Percentiles rank a stretch among this genome's conserved stretches.
These are phyloP conservation scores for Tragopan temminckii DNA, from an alignment of 2,797 vertebrate genomes.

Conservation along the genomic window DNA sequence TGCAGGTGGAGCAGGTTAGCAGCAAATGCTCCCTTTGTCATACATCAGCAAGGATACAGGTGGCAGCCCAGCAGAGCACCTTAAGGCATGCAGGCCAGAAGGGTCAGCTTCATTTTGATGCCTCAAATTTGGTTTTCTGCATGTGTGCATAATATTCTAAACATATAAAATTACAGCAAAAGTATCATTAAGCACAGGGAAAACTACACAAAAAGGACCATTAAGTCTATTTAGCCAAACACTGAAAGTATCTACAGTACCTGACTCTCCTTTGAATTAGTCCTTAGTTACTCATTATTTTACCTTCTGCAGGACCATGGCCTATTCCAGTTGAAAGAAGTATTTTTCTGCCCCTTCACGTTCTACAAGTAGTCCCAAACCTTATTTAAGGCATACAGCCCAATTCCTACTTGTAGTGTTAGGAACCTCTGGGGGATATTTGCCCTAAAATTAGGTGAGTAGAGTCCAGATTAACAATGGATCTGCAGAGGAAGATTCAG, in stretches of 20 bases:
- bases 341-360: background rate
- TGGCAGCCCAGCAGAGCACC: background rate
- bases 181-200: background rate
- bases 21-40: background rate
- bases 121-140: background rate
- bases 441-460: background rate
- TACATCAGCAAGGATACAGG: background rate
- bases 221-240: background rate
- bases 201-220: background rate
- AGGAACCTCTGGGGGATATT: background rate
- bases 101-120: background rate
- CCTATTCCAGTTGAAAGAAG: background rate
- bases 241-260: background rate
- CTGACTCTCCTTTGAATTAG: background rate
- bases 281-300: background rate
- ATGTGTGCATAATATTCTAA: background rate
- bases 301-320: background rate
- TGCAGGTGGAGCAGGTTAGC: background rate
- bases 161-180: background rate
- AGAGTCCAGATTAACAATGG: background rate
- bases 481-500: background rate
- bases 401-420: background rate
- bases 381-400: background rate
- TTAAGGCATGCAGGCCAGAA: rapidly evolving
- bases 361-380: background rate